phyloP scores from a whole-genome alignment of 2,797 vertebrate genomes.

The Salarias fasciatus region DNA sequence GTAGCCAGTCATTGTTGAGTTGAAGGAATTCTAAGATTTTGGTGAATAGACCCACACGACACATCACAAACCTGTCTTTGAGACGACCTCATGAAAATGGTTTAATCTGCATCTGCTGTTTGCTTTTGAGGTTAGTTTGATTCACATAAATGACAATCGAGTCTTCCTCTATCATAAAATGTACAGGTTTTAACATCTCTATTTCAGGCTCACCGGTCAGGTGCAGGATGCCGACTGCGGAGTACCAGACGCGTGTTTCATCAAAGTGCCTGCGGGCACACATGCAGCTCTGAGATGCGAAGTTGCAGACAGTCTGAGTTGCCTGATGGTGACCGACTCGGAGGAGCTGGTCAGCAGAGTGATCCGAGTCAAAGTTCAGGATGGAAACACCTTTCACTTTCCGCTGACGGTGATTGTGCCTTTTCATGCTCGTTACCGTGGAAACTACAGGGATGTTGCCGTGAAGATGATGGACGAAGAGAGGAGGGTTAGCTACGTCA shows the following conservation, averaged over 20 bases:
- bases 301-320: slow-evolving; percentile 81
- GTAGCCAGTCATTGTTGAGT: no score
- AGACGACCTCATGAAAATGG: no score
- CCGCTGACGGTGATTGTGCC: slow-evolving; percentile 84
- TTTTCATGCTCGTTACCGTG: slow-evolving; percentile 80
- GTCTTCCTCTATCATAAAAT: no score
- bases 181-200: no score
- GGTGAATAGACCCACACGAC: no score
- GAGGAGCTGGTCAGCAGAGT: slow-evolving; percentile 91
- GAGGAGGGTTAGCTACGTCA: slow-evolving; percentile 83
- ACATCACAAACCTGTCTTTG: no score
- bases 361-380: slow-evolving; percentile 73
- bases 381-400: slow-evolving; percentile 71
- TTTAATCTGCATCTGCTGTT: no score
- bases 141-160: no score
- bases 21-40: no score
- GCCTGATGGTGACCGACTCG: slow-evolving; percentile 83
- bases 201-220: slow-evolving; percentile 35
- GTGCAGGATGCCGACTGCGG: slow-evolving; percentile 35
- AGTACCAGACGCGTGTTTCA: slow-evolving; percentile 74
- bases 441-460: slow-evolving; percentile 85
- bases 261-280: slow-evolving; percentile 74
- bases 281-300: slow-evolving; percentile 78
- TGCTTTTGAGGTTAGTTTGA: no score
- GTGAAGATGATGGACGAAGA: slow-evolving; percentile 85